Conservation (phyloP, 2,888 invertebrate species). For the Phytoseiulus persimilis region DNA sequence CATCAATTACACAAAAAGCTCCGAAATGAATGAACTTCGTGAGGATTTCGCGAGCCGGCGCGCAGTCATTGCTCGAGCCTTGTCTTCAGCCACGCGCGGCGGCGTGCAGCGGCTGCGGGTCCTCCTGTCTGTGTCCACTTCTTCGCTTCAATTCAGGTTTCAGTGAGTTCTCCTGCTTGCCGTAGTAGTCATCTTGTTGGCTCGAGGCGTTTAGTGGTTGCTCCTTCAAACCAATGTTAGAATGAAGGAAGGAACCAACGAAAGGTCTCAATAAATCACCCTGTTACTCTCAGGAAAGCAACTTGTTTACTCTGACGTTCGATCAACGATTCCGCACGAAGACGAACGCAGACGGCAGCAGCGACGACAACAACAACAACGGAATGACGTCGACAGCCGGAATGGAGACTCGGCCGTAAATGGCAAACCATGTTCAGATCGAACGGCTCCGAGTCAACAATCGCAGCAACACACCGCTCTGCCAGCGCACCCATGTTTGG, state of each 20-base stretch:
- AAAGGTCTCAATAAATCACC: background rate
- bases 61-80: background rate
- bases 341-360: background rate
- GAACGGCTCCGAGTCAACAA: background rate
- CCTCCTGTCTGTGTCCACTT: background rate
- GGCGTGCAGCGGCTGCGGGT: background rate
- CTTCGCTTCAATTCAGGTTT: background rate
- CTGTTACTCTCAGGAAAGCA: background rate
- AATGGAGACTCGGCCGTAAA: background rate
- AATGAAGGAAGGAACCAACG: background rate
- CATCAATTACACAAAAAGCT: background rate
- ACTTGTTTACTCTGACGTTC: slow-evolving; percentile 5
- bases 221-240: background rate
- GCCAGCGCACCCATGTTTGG: background rate
- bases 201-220: background rate
- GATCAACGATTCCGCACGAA: background rate
- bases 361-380: background rate
- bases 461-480: background rate
- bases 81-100: background rate
- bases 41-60: background rate
- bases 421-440: background rate
- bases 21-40: background rate
- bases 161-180: background rate
- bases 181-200: background rate
- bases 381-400: background rate